Base-by-base conservation (phyloP, 2,797 vertebrate genomes). In the Rhabdomys pumilio region DNA sequence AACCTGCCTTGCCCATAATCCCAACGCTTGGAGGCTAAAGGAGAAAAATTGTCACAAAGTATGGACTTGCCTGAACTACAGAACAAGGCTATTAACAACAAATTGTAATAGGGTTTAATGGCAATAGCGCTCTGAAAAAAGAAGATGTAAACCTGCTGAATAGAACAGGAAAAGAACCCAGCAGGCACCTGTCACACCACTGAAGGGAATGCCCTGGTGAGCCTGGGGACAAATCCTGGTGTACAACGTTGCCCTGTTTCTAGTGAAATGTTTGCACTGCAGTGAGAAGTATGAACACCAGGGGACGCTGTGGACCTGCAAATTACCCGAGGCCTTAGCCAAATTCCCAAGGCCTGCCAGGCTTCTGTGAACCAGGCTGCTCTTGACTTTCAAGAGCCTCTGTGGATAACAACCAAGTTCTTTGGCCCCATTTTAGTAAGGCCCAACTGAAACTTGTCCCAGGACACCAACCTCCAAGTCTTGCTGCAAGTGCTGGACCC, bases 251-350 rank as follows among this genome's bases (percentile, higher is more conserved):
- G 26, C 67, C 67, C 12, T 53, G 19, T 38, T 67, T 79, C 29
- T 84, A 1, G 0, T 0, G 3, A 31, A 67, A 59, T 19, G 65
- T 41, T 67, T 79, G 59, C 0, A 0, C 41, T 57, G 82, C 79
- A 73, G 19, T 65, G 75, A 92, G 84, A 31, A 7, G 29, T 19
- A 12, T 9, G 76, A 57, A 4, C 95, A 65, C 86, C 83, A 97
- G 96, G 86, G 2, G 93, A 96, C 14, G n/a, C 92, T 65, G 22
- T 79, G 55, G 41, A 34, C 26, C 19, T 15, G 2, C 34, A 20
- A 8, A 0, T 17, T 13, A 11, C 5, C 34, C n/a, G 44, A 34
- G 31, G 6, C 8, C 15, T n/a, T 34, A 0, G 1, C 65, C 79
- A n/a, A n/a, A 34, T 26, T 20, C 24, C 69, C 69, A 20, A 65